These are phyloP conservation scores for Heliconius hewitsoni DNA, from an alignment of 1,140 invertebrate genomes.

Conservation along the genomic window DNA sequence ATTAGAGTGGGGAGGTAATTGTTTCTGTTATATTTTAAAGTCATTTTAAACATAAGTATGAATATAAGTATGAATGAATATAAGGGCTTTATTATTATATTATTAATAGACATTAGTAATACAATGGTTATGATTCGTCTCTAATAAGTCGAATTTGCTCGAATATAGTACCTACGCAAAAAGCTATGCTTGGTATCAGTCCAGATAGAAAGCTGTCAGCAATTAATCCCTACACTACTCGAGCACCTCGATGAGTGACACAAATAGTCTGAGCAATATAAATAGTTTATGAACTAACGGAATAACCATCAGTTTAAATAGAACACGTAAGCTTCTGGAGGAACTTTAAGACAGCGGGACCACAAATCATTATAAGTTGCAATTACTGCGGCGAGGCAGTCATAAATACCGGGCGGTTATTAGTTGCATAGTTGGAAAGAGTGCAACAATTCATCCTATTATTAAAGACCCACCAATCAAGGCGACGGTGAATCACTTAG, in stretches of 20 bases:
- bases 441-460: slow-evolving; percentile 48
- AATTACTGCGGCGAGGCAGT: slow-evolving; percentile 59
- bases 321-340: slow-evolving; percentile 42
- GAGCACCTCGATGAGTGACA: slow-evolving; percentile 33
- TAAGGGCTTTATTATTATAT: neutral
- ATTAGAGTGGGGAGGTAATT: slow-evolving; percentile 16
- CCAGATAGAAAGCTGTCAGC: neutral
- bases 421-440: slow-evolving; percentile 73
- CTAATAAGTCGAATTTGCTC: neutral
- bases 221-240: slow-evolving; percentile 26
- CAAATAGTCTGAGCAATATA: slow-evolving; percentile 38
- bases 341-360: slow-evolving; percentile 51
- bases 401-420: slow-evolving; percentile 67
- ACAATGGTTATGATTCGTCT: neutral
- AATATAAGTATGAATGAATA: neutral
- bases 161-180: neutral
- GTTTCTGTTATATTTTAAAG: neutral
- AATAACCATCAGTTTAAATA: slow-evolving; percentile 46
- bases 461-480: slow-evolving; percentile 32
- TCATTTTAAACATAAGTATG: neutral
- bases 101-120: neutral
- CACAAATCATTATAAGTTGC: slow-evolving; percentile 74
- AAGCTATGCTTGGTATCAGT: neutral
- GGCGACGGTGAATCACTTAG: slow-evolving; percentile 30
- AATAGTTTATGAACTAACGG: slow-evolving; percentile 42